phyloP scores from a whole-genome alignment of 2,113 vertebrate genomes.

The Ageneiosus marmoratus region DNA sequence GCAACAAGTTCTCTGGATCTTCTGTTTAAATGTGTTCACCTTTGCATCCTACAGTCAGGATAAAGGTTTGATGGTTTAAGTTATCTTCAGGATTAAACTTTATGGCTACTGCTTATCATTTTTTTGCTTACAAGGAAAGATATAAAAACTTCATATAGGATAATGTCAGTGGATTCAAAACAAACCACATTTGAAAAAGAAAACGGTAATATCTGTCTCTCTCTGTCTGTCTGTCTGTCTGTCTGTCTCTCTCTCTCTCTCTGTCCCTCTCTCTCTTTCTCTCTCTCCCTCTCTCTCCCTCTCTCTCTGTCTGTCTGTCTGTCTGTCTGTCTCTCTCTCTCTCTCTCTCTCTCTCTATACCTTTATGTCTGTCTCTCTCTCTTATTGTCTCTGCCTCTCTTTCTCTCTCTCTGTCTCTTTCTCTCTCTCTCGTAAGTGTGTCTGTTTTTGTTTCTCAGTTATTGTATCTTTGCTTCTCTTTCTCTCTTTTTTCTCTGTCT shows the following conservation, averaged over 20 bases:
- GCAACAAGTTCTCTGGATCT: neutral
- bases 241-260: neutral
- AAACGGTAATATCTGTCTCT: no score
- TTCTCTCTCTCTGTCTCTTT: no score
- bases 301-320: no score
- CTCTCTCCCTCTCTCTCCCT: neutral
- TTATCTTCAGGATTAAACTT: neutral
- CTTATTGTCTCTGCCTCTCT: no score
- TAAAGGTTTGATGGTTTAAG: neutral
- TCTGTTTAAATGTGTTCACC: neutral
- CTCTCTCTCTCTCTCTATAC: neutral
- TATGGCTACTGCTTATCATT: neutral
- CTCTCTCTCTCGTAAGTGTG: slow-evolving; percentile 50
- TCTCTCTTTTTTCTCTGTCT: neutral
- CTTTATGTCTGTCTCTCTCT: no score
- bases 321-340: no score
- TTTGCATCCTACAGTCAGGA: neutral
- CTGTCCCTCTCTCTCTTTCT: neutral
- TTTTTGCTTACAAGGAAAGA: neutral
- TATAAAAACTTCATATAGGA: neutral
- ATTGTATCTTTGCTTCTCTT: no score
- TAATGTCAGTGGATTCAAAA: neutral
- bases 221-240: no score
- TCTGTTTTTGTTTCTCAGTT: no score
- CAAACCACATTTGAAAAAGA: neutral